These are phyloP conservation scores for Sorex maritimensis DNA, from an alignment of 2,797 vertebrate genomes.

Conservation along the genomic window DNA sequence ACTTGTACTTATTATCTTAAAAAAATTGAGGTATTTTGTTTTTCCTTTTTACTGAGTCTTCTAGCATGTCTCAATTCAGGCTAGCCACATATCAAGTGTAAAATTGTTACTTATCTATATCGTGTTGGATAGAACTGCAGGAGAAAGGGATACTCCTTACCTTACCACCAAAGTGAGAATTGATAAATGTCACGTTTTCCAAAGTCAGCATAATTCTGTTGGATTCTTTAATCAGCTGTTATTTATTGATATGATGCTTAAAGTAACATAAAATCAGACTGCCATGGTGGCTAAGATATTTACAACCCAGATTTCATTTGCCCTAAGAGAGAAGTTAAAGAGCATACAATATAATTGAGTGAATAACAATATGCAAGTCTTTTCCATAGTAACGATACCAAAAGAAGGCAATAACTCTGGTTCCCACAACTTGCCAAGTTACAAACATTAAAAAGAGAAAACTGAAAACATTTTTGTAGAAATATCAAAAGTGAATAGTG, in stretches of 20 bases:
- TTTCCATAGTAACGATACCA: constrained; percentile 23
- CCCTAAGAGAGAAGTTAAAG: constrained; percentile 14
- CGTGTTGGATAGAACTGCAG: background rate
- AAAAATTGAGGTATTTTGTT: constrained; percentile 6
- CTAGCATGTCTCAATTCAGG: constrained; percentile 12
- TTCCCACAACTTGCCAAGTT: constrained; percentile 17
- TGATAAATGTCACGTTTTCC: constrained; percentile 96
- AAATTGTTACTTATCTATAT: background rate
- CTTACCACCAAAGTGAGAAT: constrained; percentile 94
- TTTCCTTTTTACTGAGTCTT: constrained; percentile 34
- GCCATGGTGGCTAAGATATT: background rate
- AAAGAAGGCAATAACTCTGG: constrained; percentile 12
- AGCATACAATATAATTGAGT: constrained; percentile 37
- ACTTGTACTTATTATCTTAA: constrained; percentile 22
- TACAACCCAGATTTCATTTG: constrained; percentile 29
- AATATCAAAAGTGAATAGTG: background rate
- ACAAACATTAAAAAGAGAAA: constrained; percentile 68
- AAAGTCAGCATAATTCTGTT: constrained; percentile 95
- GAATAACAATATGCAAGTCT: constrained; percentile 21
- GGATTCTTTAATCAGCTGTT: constrained; percentile 95
- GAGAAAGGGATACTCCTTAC: constrained; percentile 84
- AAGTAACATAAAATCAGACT: constrained; percentile 74
- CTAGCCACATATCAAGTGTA: constrained; percentile 24
- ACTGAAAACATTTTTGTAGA: constrained; percentile 49
- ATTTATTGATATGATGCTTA: constrained; percentile 94